Evolutionary conservation across 1,140 invertebrate genomes (phyloP), one percentile per base, ranked within the genome.

Genomic region (Pogonomyrmex californicus): DNA sequence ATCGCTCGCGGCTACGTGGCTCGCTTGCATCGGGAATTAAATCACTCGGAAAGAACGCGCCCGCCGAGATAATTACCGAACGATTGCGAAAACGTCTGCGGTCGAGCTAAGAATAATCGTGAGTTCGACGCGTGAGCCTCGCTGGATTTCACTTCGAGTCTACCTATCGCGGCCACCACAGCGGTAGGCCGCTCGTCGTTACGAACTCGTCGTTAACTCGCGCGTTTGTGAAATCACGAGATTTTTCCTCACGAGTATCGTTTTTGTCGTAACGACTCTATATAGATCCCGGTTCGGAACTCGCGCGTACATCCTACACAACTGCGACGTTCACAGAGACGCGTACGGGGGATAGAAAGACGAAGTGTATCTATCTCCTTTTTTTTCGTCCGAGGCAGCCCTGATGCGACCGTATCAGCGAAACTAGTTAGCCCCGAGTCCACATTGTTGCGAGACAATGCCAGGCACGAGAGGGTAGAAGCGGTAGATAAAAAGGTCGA

Each of bases 401-500:
- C 49, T 82, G 71, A 82, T 23, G 54, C 54, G 79, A 33, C 30
- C 79, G 17, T 73, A 83, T 83, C 79, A 62, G 68, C 68, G 54
- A 83, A 83, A 83, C 79, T 75, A 83, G 79, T 83, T 83, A 83
- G 68, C 68, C 30, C 41, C 30, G 66, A 82, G 68, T 75, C 41
- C 51, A 75, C 79, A 83, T 83, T 75, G 79, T 83, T 75, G 68
- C 68, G 79, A 83, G 68, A 83, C 79, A 83, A 83, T 75, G 68
- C 44, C 41, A 82, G 51, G 12, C 30, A 58, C 49, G 63, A 54
- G 60, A 36, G 33, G 33, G 36, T 54, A 6, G 51, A n/a, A 58
- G 17, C 17, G 68, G 68, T 36, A 49, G 54, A 60, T 60, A 83
- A 83, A 83, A 75, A 83, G 68, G 54, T 75, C 54, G 68, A 83